Percentiles rank a stretch among this genome's conserved stretches.
These are phyloP conservation scores for Lathamus discolor DNA, from an alignment of 2,113 vertebrate genomes.

Conservation along the genomic window DNA sequence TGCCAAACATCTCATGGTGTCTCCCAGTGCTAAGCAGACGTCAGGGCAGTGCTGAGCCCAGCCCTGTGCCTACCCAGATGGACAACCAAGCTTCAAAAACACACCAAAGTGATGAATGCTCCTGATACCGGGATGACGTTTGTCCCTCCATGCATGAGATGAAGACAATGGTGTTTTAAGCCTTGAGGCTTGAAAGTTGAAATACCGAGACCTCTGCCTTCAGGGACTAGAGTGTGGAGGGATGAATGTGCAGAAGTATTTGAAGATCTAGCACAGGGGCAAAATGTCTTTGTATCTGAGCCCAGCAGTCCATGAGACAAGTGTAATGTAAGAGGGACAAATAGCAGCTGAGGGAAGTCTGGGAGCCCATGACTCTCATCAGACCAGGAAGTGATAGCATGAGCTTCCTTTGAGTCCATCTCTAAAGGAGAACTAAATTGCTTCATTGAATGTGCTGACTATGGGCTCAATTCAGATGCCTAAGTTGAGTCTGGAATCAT, in stretches of 20 bases:
- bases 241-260: neutral
- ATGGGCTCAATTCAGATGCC: neutral
- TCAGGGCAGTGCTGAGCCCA: neutral
- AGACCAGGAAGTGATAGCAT: rapidly evolving
- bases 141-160: neutral
- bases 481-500: neutral
- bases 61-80: neutral
- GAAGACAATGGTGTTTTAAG: neutral
- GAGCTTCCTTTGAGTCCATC: neutral
- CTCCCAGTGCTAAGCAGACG: neutral
- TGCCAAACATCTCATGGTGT: neutral
- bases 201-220: neutral
- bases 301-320: neutral
- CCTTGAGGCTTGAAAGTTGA: neutral
- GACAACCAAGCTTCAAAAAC: neutral
- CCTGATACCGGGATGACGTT: neutral
- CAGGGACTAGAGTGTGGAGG: neutral
- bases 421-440: neutral
- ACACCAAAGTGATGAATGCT: neutral
- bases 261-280: neutral
- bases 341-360: neutral
- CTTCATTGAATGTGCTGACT: neutral
- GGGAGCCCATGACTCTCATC: rapidly evolving
- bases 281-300: neutral
- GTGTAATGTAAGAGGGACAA: neutral